Conservation (phyloP, 2,888 invertebrate genomes). For the Drosophila antonietae region DNA sequence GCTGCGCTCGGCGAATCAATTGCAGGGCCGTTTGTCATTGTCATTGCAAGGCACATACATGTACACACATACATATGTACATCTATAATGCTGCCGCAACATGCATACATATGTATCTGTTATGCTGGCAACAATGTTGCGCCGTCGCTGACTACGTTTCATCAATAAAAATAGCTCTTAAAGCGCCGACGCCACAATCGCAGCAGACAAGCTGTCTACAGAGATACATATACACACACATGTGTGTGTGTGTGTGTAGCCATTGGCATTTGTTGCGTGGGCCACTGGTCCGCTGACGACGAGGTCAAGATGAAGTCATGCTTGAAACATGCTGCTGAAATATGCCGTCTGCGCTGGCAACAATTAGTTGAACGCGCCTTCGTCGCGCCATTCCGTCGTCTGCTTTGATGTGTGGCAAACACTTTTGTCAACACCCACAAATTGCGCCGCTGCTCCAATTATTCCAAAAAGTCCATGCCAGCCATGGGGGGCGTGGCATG, state of each 20-base stretch:
- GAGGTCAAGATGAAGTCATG: slow-evolving; percentile 80
- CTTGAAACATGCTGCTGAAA: slow-evolving; percentile 63
- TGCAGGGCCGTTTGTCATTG: slow-evolving; percentile 66
- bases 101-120: slow-evolving; percentile 10
- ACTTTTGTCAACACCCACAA: slow-evolving; percentile 78
- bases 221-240: neutral
- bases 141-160: slow-evolving; percentile 54
- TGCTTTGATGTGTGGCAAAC: slow-evolving; percentile 30
- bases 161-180: slow-evolving; percentile 76
- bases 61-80: neutral
- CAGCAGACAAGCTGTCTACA: slow-evolving; percentile 70
- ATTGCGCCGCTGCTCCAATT: slow-evolving; percentile 65
- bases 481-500: slow-evolving; percentile 60
- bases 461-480: slow-evolving; percentile 40
- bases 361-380: slow-evolving; percentile 40
- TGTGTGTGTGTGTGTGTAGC: slow-evolving; percentile 25
- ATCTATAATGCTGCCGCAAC: slow-evolving; percentile 57
- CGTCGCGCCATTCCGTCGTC: neutral
- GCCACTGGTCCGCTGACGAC: slow-evolving; percentile 40
- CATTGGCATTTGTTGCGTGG: slow-evolving; percentile 49
- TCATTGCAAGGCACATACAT: slow-evolving; percentile 32
- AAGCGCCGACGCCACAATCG: slow-evolving; percentile 65
- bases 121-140: slow-evolving; percentile 36
- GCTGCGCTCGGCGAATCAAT: slow-evolving; percentile 65
- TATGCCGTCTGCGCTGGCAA: slow-evolving; percentile 38